These are phyloP conservation scores for Meandrina meandrites DNA, from an alignment of 92 coral and sea anemone species.

Conservation along the genomic window DNA sequence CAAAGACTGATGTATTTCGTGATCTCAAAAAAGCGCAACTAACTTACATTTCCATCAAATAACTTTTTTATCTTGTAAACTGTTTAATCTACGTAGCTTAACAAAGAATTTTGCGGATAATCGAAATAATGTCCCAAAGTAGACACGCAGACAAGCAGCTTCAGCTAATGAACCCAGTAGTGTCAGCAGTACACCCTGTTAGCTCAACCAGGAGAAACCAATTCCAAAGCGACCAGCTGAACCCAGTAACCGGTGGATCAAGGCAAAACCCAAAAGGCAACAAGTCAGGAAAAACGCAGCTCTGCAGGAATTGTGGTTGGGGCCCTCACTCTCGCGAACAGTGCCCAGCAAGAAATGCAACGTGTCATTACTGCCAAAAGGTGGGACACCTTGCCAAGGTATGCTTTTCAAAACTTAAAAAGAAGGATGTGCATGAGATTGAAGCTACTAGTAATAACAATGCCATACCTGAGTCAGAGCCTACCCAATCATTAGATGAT, in stretches of 20 bases:
- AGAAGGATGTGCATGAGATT: slow-evolving; percentile 36
- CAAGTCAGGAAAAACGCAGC: slow-evolving; percentile 15
- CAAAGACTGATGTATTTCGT: too few relatives aligned
- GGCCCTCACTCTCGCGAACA: slow-evolving; percentile 48
- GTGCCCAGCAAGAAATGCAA: slow-evolving; percentile 50
- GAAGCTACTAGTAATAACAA: slow-evolving; percentile 34
- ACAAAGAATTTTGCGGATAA: too few relatives aligned
- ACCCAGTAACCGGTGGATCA: not conserved
- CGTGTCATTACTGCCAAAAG: slow-evolving; percentile 51
- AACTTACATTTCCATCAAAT: too few relatives aligned
- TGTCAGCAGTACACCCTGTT: slow-evolving; percentile 23
- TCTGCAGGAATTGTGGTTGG: slow-evolving; percentile 53
- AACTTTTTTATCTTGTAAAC: too few relatives aligned
- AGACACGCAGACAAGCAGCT: slow-evolving; percentile 53
- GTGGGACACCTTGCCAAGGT: slow-evolving; percentile 49
- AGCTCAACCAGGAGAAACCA: slow-evolving; percentile 6
- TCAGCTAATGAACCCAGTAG: slow-evolving; percentile 25
- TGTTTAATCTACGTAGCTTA: too few relatives aligned
- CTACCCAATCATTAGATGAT: slow-evolving; percentile 11
- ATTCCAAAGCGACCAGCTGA: not conserved
- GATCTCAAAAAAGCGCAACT: too few relatives aligned
- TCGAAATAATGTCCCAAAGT: too few relatives aligned
- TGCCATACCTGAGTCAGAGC: slow-evolving; percentile 3
- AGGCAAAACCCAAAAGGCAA: slow-evolving; percentile 30
- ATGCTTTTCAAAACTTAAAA: not conserved